phyloP scores from a whole-genome alignment of 2,113 vertebrate genomes.

The Erythrocercus mccallii region DNA sequence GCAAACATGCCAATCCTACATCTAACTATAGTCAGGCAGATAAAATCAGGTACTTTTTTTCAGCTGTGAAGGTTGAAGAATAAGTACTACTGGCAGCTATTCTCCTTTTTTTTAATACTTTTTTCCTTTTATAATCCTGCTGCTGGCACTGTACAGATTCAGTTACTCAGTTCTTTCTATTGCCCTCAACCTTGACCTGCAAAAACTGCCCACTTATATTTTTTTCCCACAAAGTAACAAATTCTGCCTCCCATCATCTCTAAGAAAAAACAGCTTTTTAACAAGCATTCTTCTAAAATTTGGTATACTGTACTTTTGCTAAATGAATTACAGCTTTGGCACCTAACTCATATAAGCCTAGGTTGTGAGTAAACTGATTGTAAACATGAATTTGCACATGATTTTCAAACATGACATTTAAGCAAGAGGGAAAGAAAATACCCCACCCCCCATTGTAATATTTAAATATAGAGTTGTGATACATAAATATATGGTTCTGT shows the following conservation, averaged over 20 bases:
- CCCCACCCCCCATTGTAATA: not conserved
- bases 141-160: constrained; percentile 40
- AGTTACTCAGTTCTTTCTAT: constrained; percentile 24
- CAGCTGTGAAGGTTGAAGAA: constrained; percentile 32
- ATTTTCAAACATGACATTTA: not conserved
- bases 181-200: constrained; percentile 61
- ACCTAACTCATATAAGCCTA: not conserved
- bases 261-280: not conserved
- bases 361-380: not conserved
- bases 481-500: not conserved
- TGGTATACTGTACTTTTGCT: not conserved
- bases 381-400: not conserved
- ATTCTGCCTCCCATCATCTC: not conserved
- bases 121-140: not conserved
- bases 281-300: constrained; percentile 33
- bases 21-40: constrained; percentile 40
- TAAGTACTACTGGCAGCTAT: constrained; percentile 33
- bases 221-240: constrained; percentile 14
- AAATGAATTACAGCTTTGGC: constrained; percentile 9
- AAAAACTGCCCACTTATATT: constrained; percentile 35
- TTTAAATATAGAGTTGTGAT: not conserved
- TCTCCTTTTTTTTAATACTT: constrained; percentile 19
- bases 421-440: not conserved
- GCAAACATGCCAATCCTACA: constrained; percentile 53
- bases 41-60: constrained; percentile 25